Percentiles rank a stretch among this genome's conserved stretches.
phyloP scores from a whole-genome alignment of 2,113 vertebrate species.

The Sorex araneus region DNA sequence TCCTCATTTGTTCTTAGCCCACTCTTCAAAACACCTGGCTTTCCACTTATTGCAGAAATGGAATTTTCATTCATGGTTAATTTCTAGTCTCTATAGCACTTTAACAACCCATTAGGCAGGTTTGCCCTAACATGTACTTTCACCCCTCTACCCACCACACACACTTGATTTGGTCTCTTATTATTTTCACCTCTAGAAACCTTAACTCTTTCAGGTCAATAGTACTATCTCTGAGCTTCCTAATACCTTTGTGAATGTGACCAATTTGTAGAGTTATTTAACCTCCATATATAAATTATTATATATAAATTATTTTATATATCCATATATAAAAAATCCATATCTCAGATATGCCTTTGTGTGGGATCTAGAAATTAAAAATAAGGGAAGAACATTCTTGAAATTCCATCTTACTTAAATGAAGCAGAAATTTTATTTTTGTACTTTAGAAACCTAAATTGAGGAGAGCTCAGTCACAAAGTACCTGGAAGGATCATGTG shows the following conservation, averaged over 20 bases:
- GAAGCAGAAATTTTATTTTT: neutral
- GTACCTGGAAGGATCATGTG: no score
- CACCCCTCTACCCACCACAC: neutral
- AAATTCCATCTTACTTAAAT: constrained; percentile 44
- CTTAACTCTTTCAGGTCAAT: neutral
- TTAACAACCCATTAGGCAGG: constrained; percentile 57
- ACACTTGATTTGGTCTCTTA: neutral
- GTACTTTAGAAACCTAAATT: constrained; percentile 47
- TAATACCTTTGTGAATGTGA: constrained; percentile 16
- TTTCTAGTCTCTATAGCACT: constrained; percentile 64
- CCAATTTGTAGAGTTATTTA: constrained; percentile 28
- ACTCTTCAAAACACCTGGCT: constrained; percentile 36
- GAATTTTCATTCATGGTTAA: constrained; percentile 63
- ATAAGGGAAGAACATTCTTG: neutral
- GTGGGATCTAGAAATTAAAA: constrained; percentile 28
- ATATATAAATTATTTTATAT: neutral
- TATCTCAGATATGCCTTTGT: neutral
- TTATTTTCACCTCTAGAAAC: constrained; percentile 8
- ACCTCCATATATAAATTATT: neutral
- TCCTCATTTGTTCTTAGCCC: constrained; percentile 72
- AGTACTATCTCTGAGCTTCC: neutral
- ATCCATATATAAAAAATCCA: neutral
- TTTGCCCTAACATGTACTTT: neutral
- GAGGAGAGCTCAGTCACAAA: no score
- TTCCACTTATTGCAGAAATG: constrained; percentile 57